Evolutionary conservation across 2,797 vertebrate species (phyloP).

Genomic region (Cottoperca gobio): DNA sequence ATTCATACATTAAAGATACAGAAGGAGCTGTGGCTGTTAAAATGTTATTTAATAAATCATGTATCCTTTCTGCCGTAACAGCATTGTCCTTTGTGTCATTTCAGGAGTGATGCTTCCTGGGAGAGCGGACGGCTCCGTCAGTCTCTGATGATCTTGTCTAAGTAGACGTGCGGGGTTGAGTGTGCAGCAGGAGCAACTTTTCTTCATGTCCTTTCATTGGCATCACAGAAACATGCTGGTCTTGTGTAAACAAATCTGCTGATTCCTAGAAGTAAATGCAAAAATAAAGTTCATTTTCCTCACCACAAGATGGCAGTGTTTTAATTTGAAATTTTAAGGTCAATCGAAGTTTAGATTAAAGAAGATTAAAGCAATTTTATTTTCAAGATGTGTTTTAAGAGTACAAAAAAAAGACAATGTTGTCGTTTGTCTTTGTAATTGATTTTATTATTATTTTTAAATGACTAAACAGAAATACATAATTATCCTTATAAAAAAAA

Average conservation of each 20-base stretch:
- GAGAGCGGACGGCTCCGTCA: slow-evolving; percentile 6
- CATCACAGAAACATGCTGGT: neutral
- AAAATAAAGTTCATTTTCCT: slow-evolving; percentile 10
- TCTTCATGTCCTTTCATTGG: neutral
- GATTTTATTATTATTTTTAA: neutral
- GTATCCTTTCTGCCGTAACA: slow-evolving; percentile 33
- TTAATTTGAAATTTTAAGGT: neutral
- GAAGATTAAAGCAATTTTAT: neutral
- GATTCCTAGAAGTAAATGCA: slow-evolving; percentile 29
- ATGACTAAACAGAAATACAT: neutral
- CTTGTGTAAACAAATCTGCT: slow-evolving; percentile 3
- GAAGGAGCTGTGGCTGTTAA: neutral
- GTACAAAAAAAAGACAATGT: neutral
- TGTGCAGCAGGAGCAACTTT: neutral
- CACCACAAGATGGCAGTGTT: slow-evolving; percentile 58
- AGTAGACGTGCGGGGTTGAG: neutral
- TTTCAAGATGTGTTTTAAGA: neutral
- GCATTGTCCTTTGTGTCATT: slow-evolving; percentile 58
- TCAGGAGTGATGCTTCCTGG: slow-evolving; percentile 56
- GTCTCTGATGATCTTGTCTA: neutral
- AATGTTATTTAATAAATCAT: neutral
- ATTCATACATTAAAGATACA: slow-evolving; percentile 31
- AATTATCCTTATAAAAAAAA: neutral
- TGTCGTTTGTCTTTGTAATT: neutral
- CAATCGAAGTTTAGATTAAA: neutral